Conservation (phyloP, 2,888 invertebrate species). For the Koerneria pararmatus region DNA sequence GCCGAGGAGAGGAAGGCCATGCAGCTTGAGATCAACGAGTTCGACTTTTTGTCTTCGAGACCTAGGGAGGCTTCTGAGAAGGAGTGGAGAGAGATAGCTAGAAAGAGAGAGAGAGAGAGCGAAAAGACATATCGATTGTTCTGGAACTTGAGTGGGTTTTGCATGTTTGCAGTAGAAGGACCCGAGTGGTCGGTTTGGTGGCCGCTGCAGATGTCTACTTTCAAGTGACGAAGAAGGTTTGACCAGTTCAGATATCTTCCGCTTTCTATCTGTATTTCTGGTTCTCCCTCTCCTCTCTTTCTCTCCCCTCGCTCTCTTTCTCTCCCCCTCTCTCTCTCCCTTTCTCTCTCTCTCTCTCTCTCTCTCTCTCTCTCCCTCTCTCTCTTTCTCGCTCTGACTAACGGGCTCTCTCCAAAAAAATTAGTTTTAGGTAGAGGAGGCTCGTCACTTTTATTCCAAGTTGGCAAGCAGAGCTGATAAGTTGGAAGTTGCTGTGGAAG, state of each 20-base stretch:
- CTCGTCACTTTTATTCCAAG: constrained; percentile 30
- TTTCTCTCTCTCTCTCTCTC: neutral
- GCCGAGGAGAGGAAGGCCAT: constrained; percentile 43
- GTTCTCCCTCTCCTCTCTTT: too few relatives aligned
- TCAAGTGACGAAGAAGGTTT: constrained; percentile 81
- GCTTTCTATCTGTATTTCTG: neutral
- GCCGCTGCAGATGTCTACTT: constrained; percentile 85
- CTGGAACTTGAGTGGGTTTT: neutral
- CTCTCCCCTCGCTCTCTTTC: too few relatives aligned
- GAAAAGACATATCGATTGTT: neutral
- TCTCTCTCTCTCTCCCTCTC: neutral
- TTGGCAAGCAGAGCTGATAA: constrained; percentile 32
- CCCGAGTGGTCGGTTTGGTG: constrained; percentile 69
- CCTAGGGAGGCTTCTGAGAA: neutral
- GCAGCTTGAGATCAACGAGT: constrained; percentile 17
- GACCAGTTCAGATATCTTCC: constrained; percentile 60
- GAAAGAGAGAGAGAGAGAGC: neutral
- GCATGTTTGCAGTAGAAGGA: constrained; percentile 64
- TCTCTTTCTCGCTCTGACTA: neutral
- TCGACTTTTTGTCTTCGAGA: constrained; percentile 14
- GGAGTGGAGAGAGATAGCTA: constrained; percentile 9
- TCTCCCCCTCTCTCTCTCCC: neutral
- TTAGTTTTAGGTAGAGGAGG: constrained; percentile 15
- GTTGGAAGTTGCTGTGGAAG: constrained; percentile 36
- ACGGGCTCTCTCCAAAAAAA: too few relatives aligned